Percentiles rank a stretch among this genome's conserved stretches.
These are phyloP conservation scores for Enteromius mattozi DNA, from an alignment of 2,797 vertebrate species.

Conservation along the genomic window DNA sequence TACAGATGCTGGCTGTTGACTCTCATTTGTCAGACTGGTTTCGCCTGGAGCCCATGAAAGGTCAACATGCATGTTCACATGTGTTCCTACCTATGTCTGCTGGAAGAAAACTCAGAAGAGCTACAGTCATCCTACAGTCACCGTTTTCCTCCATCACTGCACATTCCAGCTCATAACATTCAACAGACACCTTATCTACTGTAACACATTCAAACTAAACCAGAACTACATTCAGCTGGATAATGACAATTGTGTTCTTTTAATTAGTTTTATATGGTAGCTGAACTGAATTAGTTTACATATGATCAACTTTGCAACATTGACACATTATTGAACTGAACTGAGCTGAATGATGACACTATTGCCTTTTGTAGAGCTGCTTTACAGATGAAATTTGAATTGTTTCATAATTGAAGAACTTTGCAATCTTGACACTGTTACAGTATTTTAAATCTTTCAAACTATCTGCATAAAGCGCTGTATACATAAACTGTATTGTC, in stretches of 20 bases:
- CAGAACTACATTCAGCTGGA: background rate
- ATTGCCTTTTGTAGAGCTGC: background rate
- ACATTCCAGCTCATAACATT: background rate
- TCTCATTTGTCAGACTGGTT: conserved; percentile 65
- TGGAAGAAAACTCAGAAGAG: conserved; percentile 19
- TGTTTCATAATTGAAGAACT: background rate
- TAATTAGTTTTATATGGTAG: background rate
- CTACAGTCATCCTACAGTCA: background rate
- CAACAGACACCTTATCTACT: background rate
- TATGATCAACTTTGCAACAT: background rate
- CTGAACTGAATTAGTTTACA: background rate
- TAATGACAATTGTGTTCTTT: background rate
- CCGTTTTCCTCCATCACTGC: background rate
- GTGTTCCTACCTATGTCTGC: background rate
- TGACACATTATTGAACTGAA: background rate
- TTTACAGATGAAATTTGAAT: background rate
- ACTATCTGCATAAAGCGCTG: background rate
- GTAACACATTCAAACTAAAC: background rate
- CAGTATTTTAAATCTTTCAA: background rate
- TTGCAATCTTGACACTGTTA: background rate
- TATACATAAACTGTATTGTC: background rate
- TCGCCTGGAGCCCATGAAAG: conserved; percentile 55
- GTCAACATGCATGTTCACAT: conserved; percentile 59
- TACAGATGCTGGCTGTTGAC: conserved; percentile 67
- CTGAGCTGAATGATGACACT: background rate